phyloP scores from a whole-genome alignment of 2,797 vertebrate genomes.

The Halcyon chelicuti region DNA sequence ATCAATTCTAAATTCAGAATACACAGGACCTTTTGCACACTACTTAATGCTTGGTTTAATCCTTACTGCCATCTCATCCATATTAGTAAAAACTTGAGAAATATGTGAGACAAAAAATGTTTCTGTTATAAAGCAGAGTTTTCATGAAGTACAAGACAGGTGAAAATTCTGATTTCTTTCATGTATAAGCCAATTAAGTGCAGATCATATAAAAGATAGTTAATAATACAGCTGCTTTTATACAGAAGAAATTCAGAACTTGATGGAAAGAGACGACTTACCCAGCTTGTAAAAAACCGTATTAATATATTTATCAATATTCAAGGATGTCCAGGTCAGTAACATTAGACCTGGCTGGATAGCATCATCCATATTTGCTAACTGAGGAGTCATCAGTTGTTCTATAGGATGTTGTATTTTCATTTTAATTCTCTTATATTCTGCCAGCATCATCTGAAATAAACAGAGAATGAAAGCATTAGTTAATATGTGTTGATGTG shows the following conservation, averaged over 20 bases:
- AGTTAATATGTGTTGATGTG: background rate
- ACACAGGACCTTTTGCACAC: background rate
- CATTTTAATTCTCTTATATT: slow-evolving; percentile 88
- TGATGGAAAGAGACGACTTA: slow-evolving; percentile 62
- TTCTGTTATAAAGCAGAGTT: background rate
- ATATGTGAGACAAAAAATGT: background rate
- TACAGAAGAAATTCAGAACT: background rate
- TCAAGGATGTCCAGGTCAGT: slow-evolving; percentile 92
- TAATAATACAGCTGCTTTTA: background rate
- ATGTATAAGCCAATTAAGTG: background rate
- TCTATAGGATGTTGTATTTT: slow-evolving; percentile 87
- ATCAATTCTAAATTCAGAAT: background rate
- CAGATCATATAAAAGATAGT: background rate
- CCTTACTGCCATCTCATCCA: background rate
- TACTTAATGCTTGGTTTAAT: background rate
- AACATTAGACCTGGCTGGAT: slow-evolving; percentile 88
- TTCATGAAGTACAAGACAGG: background rate
- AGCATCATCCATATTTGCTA: slow-evolving; percentile 87
- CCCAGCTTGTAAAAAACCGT: slow-evolving; percentile 83
- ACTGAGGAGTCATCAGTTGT: slow-evolving; percentile 82
- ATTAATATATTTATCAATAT: slow-evolving; percentile 88
- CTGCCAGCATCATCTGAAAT: slow-evolving; percentile 87
- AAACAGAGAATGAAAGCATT: background rate
- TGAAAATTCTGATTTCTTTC: background rate
- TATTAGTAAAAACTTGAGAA: background rate